Evolutionary conservation across 2,113 vertebrate genomes (phyloP).

Genomic region (Nothobranchius furzeri): DNA sequence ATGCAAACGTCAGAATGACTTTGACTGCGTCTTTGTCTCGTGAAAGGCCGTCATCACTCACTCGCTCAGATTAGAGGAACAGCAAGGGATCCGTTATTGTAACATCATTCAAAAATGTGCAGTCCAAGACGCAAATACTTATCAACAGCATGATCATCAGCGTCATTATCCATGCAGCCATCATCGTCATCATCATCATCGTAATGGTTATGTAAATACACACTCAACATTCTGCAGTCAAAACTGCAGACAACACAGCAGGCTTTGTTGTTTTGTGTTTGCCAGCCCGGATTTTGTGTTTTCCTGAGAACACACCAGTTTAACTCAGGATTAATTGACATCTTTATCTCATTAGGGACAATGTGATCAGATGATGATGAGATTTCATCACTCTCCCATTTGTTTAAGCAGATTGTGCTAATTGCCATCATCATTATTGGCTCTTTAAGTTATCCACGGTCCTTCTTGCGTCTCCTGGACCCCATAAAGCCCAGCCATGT

Average conservation of each 20-base stretch:
- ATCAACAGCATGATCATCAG: constrained; percentile 44
- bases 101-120: constrained; percentile 49
- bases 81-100: constrained; percentile 28
- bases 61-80: constrained; percentile 6
- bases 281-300: constrained; percentile 95
- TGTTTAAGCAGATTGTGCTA: constrained; percentile 99
- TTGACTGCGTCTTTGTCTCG: constrained; percentile 42
- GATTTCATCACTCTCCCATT: constrained; percentile 96
- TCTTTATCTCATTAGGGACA: constrained; percentile 99
- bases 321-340: constrained; percentile 99
- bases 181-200: constrained; percentile 41
- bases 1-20: constrained; percentile 64
- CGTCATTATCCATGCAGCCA: constrained; percentile 40
- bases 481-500: constrained; percentile 95
- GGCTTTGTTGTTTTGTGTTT: constrained; percentile 87
- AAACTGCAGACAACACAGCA: constrained; percentile 86
- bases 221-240: constrained; percentile 51
- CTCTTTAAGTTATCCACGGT: constrained; percentile 95
- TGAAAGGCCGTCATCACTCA: constrained; percentile 10
- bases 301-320: constrained; percentile 93
- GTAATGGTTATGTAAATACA: constrained; percentile 68
- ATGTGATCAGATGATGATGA: constrained; percentile 99
- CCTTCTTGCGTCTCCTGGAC: constrained; percentile 86
- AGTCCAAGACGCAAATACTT: constrained; percentile 49
- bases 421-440: constrained; percentile 98